Evolutionary conservation across 2,113 vertebrate species (phyloP), one percentile per base, ranked within the genome.

Genomic region (Phoxinus phoxinus): DNA sequence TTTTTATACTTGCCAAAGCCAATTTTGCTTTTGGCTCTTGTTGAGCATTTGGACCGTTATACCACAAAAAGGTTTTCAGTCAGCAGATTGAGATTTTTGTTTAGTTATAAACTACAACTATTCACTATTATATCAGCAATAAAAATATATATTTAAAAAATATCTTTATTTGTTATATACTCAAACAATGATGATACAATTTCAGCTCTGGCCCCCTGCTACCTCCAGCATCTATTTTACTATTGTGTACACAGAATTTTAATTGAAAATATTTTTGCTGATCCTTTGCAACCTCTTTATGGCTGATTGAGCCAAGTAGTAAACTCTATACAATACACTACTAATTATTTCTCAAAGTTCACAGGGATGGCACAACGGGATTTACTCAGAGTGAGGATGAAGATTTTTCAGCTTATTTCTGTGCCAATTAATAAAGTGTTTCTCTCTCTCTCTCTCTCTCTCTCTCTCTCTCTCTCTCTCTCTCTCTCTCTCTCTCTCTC

Each of bases 331-430:
- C 73, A 77, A 67, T 53, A 72, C n/a, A 21, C 82, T 41, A 25
- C 58, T 78, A 85, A 85, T 85, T 85, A 56, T 85, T 78, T 23
- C 46, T 21, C 25, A 85, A 32, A 78, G 35, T 78, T 78, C 84
- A 78, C 35, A 41, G 23, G 84, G 7, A 10, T 63, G 65, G 67
- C 63, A 35, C 48, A 10, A 44, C 10, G 6, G n/a, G 65, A 85
- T 59, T 85, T 51, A 35, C 51, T 15, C 61, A 72, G 23, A 41
- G n/a, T n/a, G 51, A 32, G 61, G 77, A 59, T 2, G 21, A 46
- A 21, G 10, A 72, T 80, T 46, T 85, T 59, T 72, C 48, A 44
- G 3, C 17, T 80, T 53, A n/a, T 79, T 85, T 51, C 19, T 61
- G 48, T 35, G 25, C n/a, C 48, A 71, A 80, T 85, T 80, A 85